Base-by-base conservation (phyloP, 1,140 invertebrate species). In the Saccostrea glomerata region DNA sequence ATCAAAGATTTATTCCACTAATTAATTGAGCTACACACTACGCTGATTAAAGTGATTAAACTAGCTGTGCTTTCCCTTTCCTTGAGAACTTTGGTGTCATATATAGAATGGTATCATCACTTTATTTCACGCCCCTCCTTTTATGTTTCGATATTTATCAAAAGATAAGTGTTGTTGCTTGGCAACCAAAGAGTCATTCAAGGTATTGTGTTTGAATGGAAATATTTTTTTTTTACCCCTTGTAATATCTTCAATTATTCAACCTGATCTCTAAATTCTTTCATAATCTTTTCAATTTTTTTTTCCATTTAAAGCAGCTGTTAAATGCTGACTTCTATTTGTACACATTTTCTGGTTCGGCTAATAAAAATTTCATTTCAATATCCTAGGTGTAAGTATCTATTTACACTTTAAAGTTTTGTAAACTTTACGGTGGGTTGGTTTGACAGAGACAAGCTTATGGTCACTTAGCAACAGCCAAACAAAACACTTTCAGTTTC, bases 321-420 rank as follows among this genome's bases (percentile, higher is more conserved):
- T 77, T 77, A 25, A 30, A 77, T 77, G 70, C 70, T 15, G 30
- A 17, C 25, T 4, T 30, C 15, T 36, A 15, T 77, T 77, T 77
- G 70, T 77, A 15, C 13, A 36, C 15, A 36, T 77, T 77, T 77
- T 77, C 70, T 77, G 70, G 70, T 77, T 17, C 30, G 25, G 13
- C 70, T 36, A 23, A 77, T 77, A 77, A 77, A 77, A 77, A 77
- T 77, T 77, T 77, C 70, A 77, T 77, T 77, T 77, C 25, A 25
- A 77, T 36, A 77, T 36, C 25, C 70, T 30, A 77, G 70, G 70
- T 36, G 15, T 77, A 77, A 77, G 70, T 77, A 77, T 77, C 70
- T 77, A 77, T 77, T 77, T 77, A 77, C 70, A 77, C 70, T 77
- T 77, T 77, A 77, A 77, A 77, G 70, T 77, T 77, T 30, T 30